A percentile compares a stretch with the other conserved stretches of the same genome.
Evolutionary conservation across 2,888 invertebrate genomes (phyloP).

Genomic region (Podabrus alpinus): DNA sequence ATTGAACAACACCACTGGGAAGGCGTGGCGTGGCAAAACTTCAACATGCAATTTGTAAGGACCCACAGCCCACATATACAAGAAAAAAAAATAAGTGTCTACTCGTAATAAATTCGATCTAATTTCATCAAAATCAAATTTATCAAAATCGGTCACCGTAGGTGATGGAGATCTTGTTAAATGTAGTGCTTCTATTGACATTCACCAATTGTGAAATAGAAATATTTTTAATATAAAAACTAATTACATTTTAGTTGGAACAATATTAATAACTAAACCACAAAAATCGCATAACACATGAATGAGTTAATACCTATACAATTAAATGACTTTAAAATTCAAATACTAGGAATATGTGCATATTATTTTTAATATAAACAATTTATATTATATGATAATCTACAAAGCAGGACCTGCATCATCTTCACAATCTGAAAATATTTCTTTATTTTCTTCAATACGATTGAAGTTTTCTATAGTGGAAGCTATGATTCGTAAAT

Average conservation of each 20-base stretch:
- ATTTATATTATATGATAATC: not conserved
- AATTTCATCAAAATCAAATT: too few species aligned
- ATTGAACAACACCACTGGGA: too few species aligned
- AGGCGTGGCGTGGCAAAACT: too few species aligned
- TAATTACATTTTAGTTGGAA: not conserved
- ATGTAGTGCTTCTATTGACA: too few species aligned
- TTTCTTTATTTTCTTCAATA: slow-evolving; percentile 59
- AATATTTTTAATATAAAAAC: slow-evolving; percentile 29
- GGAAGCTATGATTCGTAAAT: slow-evolving; percentile 67
- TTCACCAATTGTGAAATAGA: not conserved
- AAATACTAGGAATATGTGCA: not conserved
- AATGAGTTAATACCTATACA: not conserved
- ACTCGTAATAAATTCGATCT: too few species aligned
- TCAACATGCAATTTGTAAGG: too few species aligned
- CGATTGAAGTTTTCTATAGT: slow-evolving; percentile 64
- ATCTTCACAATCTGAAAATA: slow-evolving; percentile 57
- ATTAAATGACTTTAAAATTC: not conserved
- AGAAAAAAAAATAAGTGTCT: too few species aligned
- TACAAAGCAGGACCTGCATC: slow-evolving; percentile 59
- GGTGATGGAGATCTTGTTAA: too few species aligned
- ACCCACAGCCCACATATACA: too few species aligned
- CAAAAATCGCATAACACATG: not conserved
- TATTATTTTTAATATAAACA: not conserved
- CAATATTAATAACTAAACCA: not conserved
- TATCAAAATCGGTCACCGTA: too few species aligned